Evolutionary conservation across 2,797 vertebrate genomes (phyloP).

Genomic region (Hyperoplus lanceolatus): DNA sequence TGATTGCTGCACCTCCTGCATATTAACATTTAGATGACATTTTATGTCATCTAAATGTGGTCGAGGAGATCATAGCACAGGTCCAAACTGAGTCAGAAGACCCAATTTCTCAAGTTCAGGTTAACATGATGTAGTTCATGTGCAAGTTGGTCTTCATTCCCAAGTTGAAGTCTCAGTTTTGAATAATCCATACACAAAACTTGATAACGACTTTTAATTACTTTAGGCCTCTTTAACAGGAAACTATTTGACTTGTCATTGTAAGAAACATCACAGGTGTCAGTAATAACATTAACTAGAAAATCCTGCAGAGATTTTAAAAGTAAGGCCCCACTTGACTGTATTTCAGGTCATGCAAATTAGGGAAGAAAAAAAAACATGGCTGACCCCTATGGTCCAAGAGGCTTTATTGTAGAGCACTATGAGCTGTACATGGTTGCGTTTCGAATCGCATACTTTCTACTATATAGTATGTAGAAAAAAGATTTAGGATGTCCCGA

Average conservation of each 20-base stretch:
- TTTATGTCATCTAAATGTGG: neutral
- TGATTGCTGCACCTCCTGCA: conserved; percentile 15
- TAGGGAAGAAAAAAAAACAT: too few species aligned
- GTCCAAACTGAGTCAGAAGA: conserved; percentile 3
- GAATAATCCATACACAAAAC: conserved; percentile 4
- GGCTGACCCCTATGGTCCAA: too few species aligned
- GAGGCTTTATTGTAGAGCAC: too few species aligned
- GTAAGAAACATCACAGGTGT: neutral
- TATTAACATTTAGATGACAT: conserved; percentile 42
- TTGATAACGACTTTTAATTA: neutral
- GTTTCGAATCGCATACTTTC: too few species aligned
- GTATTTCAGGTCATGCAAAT: too few species aligned
- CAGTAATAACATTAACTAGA: neutral
- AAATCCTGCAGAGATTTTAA: too few species aligned
- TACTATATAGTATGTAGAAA: too few species aligned
- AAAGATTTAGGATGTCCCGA: too few species aligned
- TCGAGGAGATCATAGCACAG: neutral
- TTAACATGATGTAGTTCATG: neutral
- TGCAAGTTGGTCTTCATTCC: neutral
- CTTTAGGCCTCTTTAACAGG: neutral
- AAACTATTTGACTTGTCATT: neutral
- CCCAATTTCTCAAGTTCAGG: neutral
- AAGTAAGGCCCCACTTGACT: too few species aligned
- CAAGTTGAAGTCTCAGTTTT: neutral
- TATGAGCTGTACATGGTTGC: too few species aligned